Base-by-base conservation (phyloP, 1,140 invertebrate genomes). In the Halictus rubicundus region DNA sequence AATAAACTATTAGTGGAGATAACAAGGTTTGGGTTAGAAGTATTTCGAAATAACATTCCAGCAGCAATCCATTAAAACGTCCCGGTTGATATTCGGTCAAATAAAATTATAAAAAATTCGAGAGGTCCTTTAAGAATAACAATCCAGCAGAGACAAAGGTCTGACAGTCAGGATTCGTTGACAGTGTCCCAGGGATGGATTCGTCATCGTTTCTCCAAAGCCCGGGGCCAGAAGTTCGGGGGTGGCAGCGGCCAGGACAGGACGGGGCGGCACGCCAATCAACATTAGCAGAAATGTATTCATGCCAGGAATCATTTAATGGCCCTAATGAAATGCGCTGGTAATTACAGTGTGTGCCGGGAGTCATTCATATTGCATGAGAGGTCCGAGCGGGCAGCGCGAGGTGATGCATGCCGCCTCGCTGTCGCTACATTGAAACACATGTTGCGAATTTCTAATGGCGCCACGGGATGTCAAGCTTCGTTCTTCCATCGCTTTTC, bases 281-380 rank as follows among this genome's bases (percentile, higher is more conserved):
- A 70, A 70, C 72, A 86, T 86, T 86, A 86, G 83, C 80, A 82
- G 80, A 77, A 85, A 80, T 52, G 83, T 80, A 89, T 89, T 90
- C 89, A 85, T 89, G 88, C 85, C 80, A 79, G 75, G 84, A 82
- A 86, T 86, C 85, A 87, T 91, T 91, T 88, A 89, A 90, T 89
- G 86, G 85, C 83, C 83, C 85, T 89, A 91, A 89, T 90, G 90
- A 91, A 90, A 91, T 84, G 87, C 89, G 85, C 82, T 83, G 83
- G 88, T 90, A 91, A 91, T 91, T 90, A 90, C 85, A 88, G 79
- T 75, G 81, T 85, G 79, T 80, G 86, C 86, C 82, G 68, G 81
- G 80, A 88, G 86, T 89, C 88, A 88, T 90, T 88, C 85, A 88
- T 89, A 90, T 91, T 88, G 82, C 89, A 90, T 86, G 89, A 90